Conservation (phyloP, 1,140 invertebrate species). For the Cotesia typhae region DNA sequence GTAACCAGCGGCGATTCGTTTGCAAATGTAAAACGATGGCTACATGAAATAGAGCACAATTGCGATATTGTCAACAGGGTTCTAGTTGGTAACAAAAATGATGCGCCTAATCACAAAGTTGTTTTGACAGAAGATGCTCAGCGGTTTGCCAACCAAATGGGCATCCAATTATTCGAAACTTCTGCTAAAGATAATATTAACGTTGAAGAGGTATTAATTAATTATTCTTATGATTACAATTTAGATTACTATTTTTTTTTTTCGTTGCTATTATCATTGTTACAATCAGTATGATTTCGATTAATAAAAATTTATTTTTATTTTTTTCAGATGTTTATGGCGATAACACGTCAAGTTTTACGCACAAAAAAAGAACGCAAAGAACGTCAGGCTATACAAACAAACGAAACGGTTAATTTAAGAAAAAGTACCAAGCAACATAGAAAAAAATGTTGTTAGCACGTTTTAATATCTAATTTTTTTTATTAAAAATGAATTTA, state of each 20-base stretch:
- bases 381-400: slow-evolving; percentile 70
- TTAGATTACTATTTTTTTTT: too few species aligned
- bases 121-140: slow-evolving; percentile 97
- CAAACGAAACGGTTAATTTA: slow-evolving; percentile 67
- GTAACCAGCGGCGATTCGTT: slow-evolving; percentile 98
- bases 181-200: slow-evolving; percentile 99
- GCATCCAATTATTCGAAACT: slow-evolving; percentile 96
- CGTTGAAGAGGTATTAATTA: slow-evolving; percentile 85
- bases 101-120: slow-evolving; percentile 95
- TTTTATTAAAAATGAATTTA: neutral
- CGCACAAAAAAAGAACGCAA: slow-evolving; percentile 74
- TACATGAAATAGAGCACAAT: slow-evolving; percentile 99
- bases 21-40: slow-evolving; percentile 97
- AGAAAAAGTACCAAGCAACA: slow-evolving; percentile 64
- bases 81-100: slow-evolving; percentile 99
- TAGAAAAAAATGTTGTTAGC: slow-evolving; percentile 65
- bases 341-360: slow-evolving; percentile 77
- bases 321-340: slow-evolving; percentile 76
- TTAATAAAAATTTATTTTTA: neutral
- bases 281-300: too few species aligned
- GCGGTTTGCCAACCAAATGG: slow-evolving; percentile 96
- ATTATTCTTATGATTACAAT: too few species aligned
- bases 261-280: too few species aligned
- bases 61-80: slow-evolving; percentile 99
- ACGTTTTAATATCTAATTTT: neutral